These are phyloP conservation scores for Caenorhabditis panamensis DNA, from an alignment of 2,888 invertebrate species.

Conservation along the genomic window DNA sequence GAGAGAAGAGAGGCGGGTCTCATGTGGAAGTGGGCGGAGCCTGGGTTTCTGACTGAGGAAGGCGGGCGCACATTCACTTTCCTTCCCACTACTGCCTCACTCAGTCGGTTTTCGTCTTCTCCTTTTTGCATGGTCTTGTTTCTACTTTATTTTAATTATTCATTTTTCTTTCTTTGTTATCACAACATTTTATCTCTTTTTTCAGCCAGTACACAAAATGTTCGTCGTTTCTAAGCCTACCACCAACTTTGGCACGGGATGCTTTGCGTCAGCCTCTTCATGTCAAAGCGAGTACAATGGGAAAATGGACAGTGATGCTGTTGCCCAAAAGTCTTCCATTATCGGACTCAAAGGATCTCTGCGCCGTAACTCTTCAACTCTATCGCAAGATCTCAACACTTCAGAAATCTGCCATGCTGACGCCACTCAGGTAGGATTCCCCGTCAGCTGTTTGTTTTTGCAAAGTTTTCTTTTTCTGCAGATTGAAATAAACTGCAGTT, in stretches of 20 bases:
- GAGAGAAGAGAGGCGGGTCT: slow-evolving; percentile 9
- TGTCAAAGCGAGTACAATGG: slow-evolving; percentile 58
- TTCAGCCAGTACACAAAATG: slow-evolving; percentile 35
- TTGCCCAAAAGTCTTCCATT: slow-evolving; percentile 44
- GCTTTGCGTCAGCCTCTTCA: slow-evolving; percentile 46
- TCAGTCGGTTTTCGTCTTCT: slow-evolving; percentile 22
- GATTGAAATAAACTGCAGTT: slow-evolving; percentile 73
- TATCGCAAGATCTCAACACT: slow-evolving; percentile 50
- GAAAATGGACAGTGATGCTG: slow-evolving; percentile 42
- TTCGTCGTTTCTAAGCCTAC: slow-evolving; percentile 54
- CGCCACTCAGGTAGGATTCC: slow-evolving; percentile 42
- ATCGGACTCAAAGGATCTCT: slow-evolving; percentile 50
- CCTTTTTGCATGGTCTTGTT: slow-evolving; percentile 1
- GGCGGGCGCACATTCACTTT: slow-evolving; percentile 19
- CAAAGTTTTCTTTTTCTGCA: slow-evolving; percentile 41
- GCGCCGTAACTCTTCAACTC: slow-evolving; percentile 57
- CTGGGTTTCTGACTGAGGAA: not conserved
- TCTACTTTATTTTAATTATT: not conserved
- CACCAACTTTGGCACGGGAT: slow-evolving; percentile 30
- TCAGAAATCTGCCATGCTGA: slow-evolving; percentile 54
- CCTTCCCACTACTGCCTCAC: slow-evolving; percentile 1
- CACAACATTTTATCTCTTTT: not conserved
- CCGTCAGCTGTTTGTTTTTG: not conserved
- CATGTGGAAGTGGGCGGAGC: slow-evolving; percentile 21
- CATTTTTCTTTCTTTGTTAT: not conserved